These are phyloP conservation scores for Acridotheres tristis DNA, from an alignment of 2,797 vertebrate species.

Conservation along the genomic window DNA sequence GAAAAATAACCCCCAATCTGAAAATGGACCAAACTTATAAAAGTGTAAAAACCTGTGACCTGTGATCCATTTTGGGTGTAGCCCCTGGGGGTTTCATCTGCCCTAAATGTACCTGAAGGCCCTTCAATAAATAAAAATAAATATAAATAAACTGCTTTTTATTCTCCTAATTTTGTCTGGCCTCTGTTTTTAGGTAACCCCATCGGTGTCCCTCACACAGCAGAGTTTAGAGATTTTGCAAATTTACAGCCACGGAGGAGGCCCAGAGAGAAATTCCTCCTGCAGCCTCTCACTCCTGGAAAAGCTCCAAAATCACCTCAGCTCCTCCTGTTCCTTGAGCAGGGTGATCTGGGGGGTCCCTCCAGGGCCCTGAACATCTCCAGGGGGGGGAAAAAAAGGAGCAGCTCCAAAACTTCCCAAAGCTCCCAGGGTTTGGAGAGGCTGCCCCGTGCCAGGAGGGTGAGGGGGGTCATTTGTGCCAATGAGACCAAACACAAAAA, in stretches of 20 bases:
- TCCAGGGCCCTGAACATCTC: background rate
- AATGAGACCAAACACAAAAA: background rate
- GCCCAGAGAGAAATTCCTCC: background rate
- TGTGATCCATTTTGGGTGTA: background rate
- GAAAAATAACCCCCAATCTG: background rate
- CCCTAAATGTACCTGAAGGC: background rate
- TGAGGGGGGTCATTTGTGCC: fast-evolving
- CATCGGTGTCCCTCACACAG: fast-evolving
- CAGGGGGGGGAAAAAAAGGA: background rate
- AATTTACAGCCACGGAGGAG: background rate
- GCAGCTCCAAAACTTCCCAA: background rate
- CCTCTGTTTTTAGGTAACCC: background rate
- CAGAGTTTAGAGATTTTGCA: background rate
- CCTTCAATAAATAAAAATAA: background rate
- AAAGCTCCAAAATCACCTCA: background rate
- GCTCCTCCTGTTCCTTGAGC: fast-evolving
- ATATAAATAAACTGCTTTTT: background rate
- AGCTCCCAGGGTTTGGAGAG: background rate
- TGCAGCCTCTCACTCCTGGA: background rate
- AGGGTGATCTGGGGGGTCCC: background rate
- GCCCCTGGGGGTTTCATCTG: background rate
- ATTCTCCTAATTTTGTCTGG: background rate
- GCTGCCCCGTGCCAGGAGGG: background rate
- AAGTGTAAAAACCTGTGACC: background rate
- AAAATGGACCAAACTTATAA: background rate